These are phyloP conservation scores for Cydia pomonella DNA, from an alignment of 1,140 invertebrate genomes.

Conservation along the genomic window DNA sequence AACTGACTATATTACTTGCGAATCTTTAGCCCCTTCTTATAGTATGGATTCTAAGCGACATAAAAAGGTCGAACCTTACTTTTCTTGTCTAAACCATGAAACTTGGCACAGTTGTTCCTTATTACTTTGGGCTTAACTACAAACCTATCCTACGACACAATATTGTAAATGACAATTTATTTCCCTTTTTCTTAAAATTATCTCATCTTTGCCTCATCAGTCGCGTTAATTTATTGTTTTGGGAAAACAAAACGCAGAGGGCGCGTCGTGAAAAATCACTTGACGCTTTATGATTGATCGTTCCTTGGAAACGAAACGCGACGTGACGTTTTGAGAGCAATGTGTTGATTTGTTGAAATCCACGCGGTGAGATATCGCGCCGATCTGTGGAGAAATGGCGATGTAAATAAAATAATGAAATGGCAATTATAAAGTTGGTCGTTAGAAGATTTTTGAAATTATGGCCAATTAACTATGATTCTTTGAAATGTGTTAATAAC, in stretches of 20 bases:
- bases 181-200: constrained; percentile 44
- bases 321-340: constrained; percentile 57
- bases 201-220: constrained; percentile 51
- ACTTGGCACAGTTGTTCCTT: too few relatives aligned
- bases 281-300: constrained; percentile 74
- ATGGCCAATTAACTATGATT: background rate
- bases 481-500: background rate
- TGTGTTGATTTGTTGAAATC: constrained; percentile 72
- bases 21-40: too few relatives aligned
- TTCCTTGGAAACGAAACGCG: constrained; percentile 63
- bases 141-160: background rate
- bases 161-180: background rate
- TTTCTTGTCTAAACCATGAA: too few relatives aligned
- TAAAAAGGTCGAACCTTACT: too few relatives aligned
- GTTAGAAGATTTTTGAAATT: constrained; percentile 16
- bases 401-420: constrained; percentile 52
- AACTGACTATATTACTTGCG: too few relatives aligned
- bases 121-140: too few relatives aligned
- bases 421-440: constrained; percentile 36
- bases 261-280: constrained; percentile 70
- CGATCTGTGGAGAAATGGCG: constrained; percentile 52
- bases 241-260: constrained; percentile 63
- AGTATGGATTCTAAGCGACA: too few relatives aligned
- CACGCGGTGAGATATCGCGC: constrained; percentile 61
- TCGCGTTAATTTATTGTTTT: constrained; percentile 61